Percentiles rank a stretch among this genome's conserved stretches.
Conservation (phyloP, 2,797 vertebrate genomes). For the Clarias platycephalus region DNA sequence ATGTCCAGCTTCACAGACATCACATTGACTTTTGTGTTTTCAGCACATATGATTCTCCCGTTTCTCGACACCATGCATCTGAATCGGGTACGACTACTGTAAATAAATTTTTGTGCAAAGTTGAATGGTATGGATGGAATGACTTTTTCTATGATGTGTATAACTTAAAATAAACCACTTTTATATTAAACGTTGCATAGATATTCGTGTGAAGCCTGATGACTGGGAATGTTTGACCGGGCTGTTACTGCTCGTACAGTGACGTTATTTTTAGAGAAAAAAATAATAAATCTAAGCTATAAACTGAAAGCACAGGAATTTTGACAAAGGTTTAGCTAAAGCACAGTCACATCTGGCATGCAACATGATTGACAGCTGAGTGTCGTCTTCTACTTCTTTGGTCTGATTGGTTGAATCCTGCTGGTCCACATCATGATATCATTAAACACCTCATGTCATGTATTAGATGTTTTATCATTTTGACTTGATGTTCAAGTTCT, state of each 20-base stretch:
- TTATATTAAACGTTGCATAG: slow-evolving; percentile 51
- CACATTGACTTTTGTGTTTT: slow-evolving; percentile 61
- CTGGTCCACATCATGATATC: not conserved
- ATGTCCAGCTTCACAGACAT: slow-evolving; percentile 63
- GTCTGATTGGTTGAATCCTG: not conserved
- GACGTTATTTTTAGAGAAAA: not conserved
- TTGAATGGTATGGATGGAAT: slow-evolving; percentile 60
- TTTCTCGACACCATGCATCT: slow-evolving; percentile 62
- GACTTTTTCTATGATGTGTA: slow-evolving; percentile 58
- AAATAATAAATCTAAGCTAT: too few relatives aligned
- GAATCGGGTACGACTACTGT: slow-evolving; percentile 63
- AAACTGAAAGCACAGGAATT: not conserved
- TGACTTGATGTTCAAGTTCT: not conserved
- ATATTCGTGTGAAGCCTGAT: not conserved
- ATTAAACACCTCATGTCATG: not conserved
- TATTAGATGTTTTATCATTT: not conserved
- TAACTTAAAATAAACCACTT: slow-evolving; percentile 70
- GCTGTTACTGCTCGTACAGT: not conserved
- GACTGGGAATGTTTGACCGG: not conserved
- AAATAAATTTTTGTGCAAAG: slow-evolving; percentile 62
- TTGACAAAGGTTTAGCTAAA: not conserved
- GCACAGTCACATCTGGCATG: not conserved
- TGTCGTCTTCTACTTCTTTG: not conserved
- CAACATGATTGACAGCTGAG: not conserved
- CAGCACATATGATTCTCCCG: slow-evolving; percentile 54